Evolutionary conservation across 2,797 vertebrate genomes (phyloP).

Genomic region (Melopsittacus undulatus): DNA sequence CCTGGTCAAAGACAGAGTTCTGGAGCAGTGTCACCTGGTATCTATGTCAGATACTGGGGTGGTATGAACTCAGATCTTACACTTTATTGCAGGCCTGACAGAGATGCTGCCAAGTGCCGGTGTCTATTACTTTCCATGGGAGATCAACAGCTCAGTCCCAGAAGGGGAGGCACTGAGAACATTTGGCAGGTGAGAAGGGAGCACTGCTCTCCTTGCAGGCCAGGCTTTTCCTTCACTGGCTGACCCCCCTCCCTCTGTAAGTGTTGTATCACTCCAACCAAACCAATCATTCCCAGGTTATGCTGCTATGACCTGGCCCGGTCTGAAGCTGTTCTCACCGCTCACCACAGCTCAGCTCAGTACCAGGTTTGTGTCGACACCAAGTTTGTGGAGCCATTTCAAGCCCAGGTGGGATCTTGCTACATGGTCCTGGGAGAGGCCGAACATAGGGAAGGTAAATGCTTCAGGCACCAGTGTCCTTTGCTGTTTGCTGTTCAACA

Average conservation of each 20-base stretch:
- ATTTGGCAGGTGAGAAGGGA: slow-evolving; percentile 84
- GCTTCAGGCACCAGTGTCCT: not conserved
- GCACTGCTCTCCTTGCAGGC: not conserved
- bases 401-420: slow-evolving; percentile 84
- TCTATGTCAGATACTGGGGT: not conserved
- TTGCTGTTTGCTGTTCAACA: not conserved
- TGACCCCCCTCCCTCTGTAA: not conserved
- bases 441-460: slow-evolving; percentile 84
- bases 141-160: slow-evolving; percentile 78
- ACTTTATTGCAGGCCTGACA: not conserved
- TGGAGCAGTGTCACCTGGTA: not conserved
- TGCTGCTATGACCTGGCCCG: slow-evolving; percentile 78
- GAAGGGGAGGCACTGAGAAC: slow-evolving; percentile 85
- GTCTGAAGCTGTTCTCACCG: slow-evolving; percentile 81
- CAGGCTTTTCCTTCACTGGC: not conserved
- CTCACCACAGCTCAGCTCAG: slow-evolving; percentile 77
- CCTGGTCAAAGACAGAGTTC: not conserved
- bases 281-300: slow-evolving; percentile 77
- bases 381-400: slow-evolving; percentile 89
- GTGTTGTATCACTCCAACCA: not conserved
- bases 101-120: slow-evolving; percentile 84
- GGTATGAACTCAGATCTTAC: not conserved
- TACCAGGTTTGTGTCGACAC: slow-evolving; percentile 82
- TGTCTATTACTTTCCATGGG: slow-evolving; percentile 86
- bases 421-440: slow-evolving; percentile 89